These are phyloP conservation scores for Indicator maculatus DNA, from an alignment of 2,113 vertebrate genomes.

Conservation along the genomic window DNA sequence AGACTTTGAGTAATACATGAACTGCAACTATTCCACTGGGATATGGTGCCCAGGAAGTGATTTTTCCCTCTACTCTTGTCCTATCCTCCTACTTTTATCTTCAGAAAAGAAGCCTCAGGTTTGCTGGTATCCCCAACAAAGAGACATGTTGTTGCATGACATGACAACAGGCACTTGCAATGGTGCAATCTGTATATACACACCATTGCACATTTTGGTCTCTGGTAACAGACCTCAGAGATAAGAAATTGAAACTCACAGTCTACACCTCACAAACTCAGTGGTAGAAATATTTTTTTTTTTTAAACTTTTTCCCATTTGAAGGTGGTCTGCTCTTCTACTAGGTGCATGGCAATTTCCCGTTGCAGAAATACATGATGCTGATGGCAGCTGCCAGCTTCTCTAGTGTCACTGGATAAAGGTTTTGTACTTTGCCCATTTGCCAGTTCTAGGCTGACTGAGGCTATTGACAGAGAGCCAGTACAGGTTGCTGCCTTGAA, in stretches of 20 bases:
- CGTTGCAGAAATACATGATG: background rate
- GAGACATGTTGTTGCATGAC: rapidly evolving
- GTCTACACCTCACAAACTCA: background rate
- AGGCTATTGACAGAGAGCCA: background rate
- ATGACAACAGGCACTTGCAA: background rate
- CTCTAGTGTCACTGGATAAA: background rate
- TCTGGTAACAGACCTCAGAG: background rate
- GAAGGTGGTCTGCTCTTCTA: background rate
- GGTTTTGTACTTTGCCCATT: background rate
- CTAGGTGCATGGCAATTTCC: rapidly evolving
- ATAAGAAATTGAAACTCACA: background rate
- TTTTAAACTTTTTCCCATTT: too few relatives aligned
- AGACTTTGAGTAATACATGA: constrained; percentile 17
- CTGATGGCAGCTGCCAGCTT: background rate
- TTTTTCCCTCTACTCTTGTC: background rate
- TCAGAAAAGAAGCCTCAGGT: background rate
- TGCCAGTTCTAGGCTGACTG: background rate
- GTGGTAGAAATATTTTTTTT: background rate
- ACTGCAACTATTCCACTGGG: background rate
- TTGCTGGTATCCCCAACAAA: background rate
- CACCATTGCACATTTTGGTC: rapidly evolving
- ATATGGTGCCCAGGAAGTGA: background rate
- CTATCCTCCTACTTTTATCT: background rate
- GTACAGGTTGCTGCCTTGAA: background rate
- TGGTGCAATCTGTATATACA: rapidly evolving